Evolutionary conservation across 2,113 vertebrate genomes (phyloP).

Genomic region (Bucco capensis): DNA sequence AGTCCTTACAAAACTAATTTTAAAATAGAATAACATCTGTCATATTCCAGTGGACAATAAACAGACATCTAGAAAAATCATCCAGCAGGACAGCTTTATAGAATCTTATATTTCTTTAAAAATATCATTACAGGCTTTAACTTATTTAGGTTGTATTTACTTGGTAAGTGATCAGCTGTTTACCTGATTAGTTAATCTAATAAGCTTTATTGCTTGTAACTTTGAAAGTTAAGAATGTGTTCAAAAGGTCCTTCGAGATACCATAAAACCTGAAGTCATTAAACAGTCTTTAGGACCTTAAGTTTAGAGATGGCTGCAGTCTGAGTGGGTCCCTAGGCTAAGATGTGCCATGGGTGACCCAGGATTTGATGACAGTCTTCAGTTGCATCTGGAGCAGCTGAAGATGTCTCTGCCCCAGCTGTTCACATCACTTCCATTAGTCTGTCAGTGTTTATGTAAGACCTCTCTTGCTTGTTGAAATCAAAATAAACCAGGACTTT

Average conservation of each 20-base stretch:
- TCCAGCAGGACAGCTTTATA: neutral
- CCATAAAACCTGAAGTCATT: neutral
- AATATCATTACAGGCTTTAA: neutral
- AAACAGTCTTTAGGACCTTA: neutral
- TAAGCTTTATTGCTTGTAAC: neutral
- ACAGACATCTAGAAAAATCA: neutral
- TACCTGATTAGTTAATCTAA: neutral
- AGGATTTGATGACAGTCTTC: neutral
- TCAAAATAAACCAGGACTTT: neutral
- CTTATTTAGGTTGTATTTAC: neutral
- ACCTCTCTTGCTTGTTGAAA: neutral
- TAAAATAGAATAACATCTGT: neutral
- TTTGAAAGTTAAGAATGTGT: neutral
- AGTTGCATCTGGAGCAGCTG: neutral
- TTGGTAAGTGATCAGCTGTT: neutral
- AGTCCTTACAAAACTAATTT: neutral
- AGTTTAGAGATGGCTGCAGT: neutral
- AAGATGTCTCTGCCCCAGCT: neutral
- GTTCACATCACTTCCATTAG: neutral
- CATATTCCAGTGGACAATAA: neutral
- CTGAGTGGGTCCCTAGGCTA: neutral
- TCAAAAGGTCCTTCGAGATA: neutral
- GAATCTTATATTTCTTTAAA: neutral
- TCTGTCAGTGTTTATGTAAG: fast-evolving
- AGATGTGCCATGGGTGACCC: neutral